These are phyloP conservation scores for Microctenopoma stevenorrisi DNA, from an alignment of 2,797 vertebrate genomes.

Conservation along the genomic window DNA sequence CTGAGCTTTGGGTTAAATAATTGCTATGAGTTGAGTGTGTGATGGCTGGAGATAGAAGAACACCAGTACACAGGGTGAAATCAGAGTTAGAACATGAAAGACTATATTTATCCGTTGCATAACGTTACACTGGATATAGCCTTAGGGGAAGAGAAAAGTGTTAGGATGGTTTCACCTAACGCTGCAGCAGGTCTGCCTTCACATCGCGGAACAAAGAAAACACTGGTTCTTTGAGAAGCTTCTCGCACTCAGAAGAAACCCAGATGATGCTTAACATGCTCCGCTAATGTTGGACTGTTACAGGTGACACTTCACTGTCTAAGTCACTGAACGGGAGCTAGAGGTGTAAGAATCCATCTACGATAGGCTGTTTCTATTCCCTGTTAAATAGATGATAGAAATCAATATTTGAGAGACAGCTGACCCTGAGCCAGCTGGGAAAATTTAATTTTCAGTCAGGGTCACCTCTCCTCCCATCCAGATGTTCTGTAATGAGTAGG, in stretches of 20 bases:
- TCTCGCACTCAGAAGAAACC: constrained; percentile 33
- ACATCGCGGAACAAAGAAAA: constrained; percentile 21
- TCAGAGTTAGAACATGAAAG: constrained; percentile 69
- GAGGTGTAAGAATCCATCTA: constrained; percentile 32
- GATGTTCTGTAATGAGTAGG: constrained; percentile 43
- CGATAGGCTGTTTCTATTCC: constrained; percentile 37
- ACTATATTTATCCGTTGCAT: constrained; percentile 76
- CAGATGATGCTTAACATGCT: constrained; percentile 14
- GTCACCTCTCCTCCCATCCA: constrained; percentile 42
- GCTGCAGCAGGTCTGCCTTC: constrained; percentile 49
- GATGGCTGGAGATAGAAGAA: constrained; percentile 61
- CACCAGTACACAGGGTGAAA: constrained; percentile 62
- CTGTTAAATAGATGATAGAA: constrained; percentile 58
- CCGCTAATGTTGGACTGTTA: neutral
- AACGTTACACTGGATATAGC: constrained; percentile 66
- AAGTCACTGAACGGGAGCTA: constrained; percentile 18
- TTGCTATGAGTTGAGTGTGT: constrained; percentile 51
- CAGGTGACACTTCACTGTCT: constrained; percentile 6
- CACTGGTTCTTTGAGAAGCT: constrained; percentile 20
- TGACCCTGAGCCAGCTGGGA: constrained; percentile 56
- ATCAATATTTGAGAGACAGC: constrained; percentile 71
- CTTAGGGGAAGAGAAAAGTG: constrained; percentile 59
- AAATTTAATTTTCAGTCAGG: constrained; percentile 53
- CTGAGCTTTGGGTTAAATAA: constrained; percentile 62
- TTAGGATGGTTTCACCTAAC: constrained; percentile 64